Conservation (phyloP, 2,888 invertebrate species). For the Agrochola circellaris region DNA sequence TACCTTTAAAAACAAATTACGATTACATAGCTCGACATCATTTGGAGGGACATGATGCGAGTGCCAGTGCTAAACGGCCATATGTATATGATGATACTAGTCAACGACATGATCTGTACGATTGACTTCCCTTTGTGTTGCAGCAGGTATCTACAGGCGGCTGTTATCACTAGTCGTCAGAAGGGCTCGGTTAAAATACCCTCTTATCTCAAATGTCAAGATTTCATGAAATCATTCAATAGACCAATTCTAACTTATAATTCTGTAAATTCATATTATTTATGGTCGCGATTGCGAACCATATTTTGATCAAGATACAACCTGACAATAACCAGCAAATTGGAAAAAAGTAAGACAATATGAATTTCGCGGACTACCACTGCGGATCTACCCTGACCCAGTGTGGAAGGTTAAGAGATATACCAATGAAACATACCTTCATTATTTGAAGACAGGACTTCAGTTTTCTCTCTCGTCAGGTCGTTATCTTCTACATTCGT, state of each 20-base stretch:
- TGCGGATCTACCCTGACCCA: neutral
- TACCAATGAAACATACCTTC: conserved; percentile 69
- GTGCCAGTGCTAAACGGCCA: neutral
- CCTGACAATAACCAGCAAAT: too few species aligned
- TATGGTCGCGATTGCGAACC: too few species aligned
- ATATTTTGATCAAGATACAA: too few species aligned
- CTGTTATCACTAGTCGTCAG: neutral
- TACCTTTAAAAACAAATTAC: neutral
- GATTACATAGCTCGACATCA: neutral
- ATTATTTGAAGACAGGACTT: conserved; percentile 65
- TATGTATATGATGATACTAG: neutral
- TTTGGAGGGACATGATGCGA: neutral
- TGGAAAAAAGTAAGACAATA: too few species aligned
- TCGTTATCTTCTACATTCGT: neutral
- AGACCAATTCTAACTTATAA: too few species aligned
- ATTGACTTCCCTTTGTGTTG: neutral
- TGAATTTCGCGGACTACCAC: too few species aligned
- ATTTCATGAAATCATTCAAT: too few species aligned
- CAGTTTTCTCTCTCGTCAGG: neutral
- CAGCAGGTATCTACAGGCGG: neutral
- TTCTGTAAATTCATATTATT: too few species aligned
- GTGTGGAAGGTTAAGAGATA: neutral
- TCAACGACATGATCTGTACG: neutral
- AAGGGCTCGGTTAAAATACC: neutral
- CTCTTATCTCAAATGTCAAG: neutral